Evolutionary conservation across 1,140 invertebrate genomes (phyloP), one percentile per base, ranked within the genome.

Genomic region (Lordiphosa mommai): DNA sequence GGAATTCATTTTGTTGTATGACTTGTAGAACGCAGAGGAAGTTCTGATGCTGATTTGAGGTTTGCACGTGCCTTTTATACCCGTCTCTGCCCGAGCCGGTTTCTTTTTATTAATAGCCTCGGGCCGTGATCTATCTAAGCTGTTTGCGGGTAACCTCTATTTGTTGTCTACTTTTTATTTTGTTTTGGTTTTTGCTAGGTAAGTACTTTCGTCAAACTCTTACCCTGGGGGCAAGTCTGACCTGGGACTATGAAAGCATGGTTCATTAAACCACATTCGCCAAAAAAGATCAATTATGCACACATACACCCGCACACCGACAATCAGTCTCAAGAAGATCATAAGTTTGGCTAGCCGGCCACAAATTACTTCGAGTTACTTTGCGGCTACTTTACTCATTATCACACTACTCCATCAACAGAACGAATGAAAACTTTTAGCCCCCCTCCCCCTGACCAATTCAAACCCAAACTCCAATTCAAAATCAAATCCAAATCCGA

Each of bases 121-220:
- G 23, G 76, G 74, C 74, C 33, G 23, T 65, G 66, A 74, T 76
- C 72, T 61, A 76, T 37, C 46, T 46, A 33, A 70, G 37, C 49
- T 72, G 60, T 52, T 63, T 61, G 63, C 43, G 68, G 17, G 30
- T 63, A 30, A 10, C 32, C 27, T 61, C 61, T 63, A 51, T 65
- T 66, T 66, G 66, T 37, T 32, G 57, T 48, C 32, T 17, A 1
- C 7, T n/a, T 27, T 55, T 46, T 17, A 29, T 40, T 65, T 63
- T 63, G 33, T 41, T 47, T 41, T 53, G 33, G 14, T 32, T 55
- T 53, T 53, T 33, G 16, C 16, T 53, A 29, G 46, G 48, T 40
- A 47, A 79, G 72, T 66, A 73, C 74, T 79, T 79, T 79, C 74
- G 73, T 79, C 59, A 53, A 61, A 58, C 53, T 61, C 16, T 59